Evolutionary conservation across 2,797 vertebrate genomes (phyloP), one percentile per base, ranked within the genome.

Genomic region (Ceyx erithaca): DNA sequence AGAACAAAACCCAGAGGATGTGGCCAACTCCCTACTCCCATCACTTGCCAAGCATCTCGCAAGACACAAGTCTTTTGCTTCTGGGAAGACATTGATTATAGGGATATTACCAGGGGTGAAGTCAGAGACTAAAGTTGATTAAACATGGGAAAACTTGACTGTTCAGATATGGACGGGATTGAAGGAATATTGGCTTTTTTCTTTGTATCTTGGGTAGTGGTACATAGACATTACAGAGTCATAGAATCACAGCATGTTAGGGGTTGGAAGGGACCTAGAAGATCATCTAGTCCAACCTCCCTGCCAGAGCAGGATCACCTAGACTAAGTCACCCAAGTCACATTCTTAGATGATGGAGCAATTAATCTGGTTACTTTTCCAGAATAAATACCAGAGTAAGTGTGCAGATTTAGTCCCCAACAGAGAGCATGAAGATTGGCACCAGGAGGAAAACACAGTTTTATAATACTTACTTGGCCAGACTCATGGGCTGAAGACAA

Each of bases 131-230:
- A 7, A 61, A 41, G 35, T 67, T 35, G 6, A 46, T 58, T 55
- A 30, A 82, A 37, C 7, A 16, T 3, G 35, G 14, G 20, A 89
- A 83, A 67, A 26, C 49, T 76, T 87, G 51, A 49, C 82, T 69
- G 58, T 63, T 78, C 63, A 71, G 76, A 79, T 28, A 82, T 13
- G 25, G 55, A 75, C 35, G 89, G 46, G 64, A 90, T 28, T 81
- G 72, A 96, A 95, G 52, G 46, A 95, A 67, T 77, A 85, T 54
- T 72, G 82, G 49, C 23, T 94, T 94, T 94, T 92, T 92, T 91
- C 71, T 88, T 84, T 21, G 94, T 95, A 92, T 93, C 49, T 63
- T 86, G 31, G 35, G 62, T 92, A 80, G 43, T 70, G 66, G n/a
- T 54, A 67, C n/a, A 70, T 68, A 58, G 63, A 25, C 35, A 40